Conservation (phyloP, 1,140 invertebrate genomes). For the Heliconius nattereri region DNA sequence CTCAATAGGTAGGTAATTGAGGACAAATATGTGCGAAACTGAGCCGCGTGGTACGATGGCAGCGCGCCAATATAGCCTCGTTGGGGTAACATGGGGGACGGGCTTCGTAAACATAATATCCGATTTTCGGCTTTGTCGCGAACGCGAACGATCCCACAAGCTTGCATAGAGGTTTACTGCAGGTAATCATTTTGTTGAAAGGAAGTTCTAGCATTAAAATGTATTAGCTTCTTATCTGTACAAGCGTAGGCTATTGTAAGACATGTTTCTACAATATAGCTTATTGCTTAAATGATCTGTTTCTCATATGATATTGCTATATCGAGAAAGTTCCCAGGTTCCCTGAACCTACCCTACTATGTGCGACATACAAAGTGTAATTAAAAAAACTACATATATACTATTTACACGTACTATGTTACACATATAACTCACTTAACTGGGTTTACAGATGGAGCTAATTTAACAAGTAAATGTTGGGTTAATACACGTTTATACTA, state of each 20-base stretch:
- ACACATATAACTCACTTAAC: not conserved
- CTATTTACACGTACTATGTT: too few species aligned
- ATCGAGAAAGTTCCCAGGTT: not conserved
- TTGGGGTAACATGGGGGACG: slow-evolving; percentile 26
- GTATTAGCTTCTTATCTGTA: not conserved
- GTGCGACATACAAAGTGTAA: too few species aligned
- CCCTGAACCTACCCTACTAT: too few species aligned
- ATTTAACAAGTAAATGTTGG: not conserved
- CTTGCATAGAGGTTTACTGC: slow-evolving; percentile 24
- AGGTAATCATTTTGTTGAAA: slow-evolving; percentile 24
- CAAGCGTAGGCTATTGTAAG: not conserved
- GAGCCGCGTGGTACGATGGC: slow-evolving; percentile 39
- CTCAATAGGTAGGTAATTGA: slow-evolving; percentile 44
- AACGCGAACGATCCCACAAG: slow-evolving; percentile 26
- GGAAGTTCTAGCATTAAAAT: slow-evolving; percentile 2
- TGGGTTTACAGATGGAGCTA: not conserved
- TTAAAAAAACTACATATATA: too few species aligned
- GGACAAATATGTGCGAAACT: slow-evolving; percentile 45
- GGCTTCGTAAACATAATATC: slow-evolving; percentile 43
- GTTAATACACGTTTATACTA: not conserved
- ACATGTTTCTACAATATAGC: not conserved
- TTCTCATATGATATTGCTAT: not conserved
- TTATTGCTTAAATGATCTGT: not conserved
- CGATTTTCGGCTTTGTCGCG: slow-evolving; percentile 44
- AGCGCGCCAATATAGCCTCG: slow-evolving; percentile 39